Evolutionary conservation across 2,113 vertebrate species (phyloP).

Genomic region (Callipepla squamata): DNA sequence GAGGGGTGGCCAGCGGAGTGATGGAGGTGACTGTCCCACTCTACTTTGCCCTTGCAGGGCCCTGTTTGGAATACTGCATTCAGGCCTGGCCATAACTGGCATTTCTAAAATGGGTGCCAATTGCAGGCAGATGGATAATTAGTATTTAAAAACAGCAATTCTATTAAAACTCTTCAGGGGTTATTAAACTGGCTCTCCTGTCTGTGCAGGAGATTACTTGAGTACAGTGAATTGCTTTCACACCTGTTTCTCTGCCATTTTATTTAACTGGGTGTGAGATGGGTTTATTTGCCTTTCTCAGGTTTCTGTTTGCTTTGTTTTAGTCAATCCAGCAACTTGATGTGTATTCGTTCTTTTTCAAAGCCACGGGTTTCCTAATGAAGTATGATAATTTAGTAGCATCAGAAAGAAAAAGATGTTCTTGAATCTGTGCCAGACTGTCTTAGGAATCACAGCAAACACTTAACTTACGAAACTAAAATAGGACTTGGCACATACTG

Average conservation of each 20-base stretch:
- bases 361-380: neutral
- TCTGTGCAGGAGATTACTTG: neutral
- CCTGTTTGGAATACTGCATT: no score
- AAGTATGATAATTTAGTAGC: neutral
- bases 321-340: neutral
- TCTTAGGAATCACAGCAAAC: slow-evolving; percentile 54
- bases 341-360: neutral
- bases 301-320: neutral
- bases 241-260: neutral
- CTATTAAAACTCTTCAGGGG: slow-evolving; percentile 6
- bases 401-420: slow-evolving; percentile 42
- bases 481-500: slow-evolving; percentile 73
- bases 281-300: neutral
- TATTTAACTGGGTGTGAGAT: neutral
- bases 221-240: neutral
- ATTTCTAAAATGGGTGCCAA: slow-evolving; percentile 12
- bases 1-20: no score
- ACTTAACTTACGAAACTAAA: slow-evolving; percentile 72
- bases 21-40: no score
- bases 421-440: slow-evolving; percentile 22
- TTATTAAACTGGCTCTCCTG: slow-evolving; percentile 38
- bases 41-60: no score
- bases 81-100: neutral
- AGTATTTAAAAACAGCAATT: slow-evolving; percentile 28
- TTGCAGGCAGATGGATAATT: slow-evolving; percentile 23